Evolutionary conservation across 2,797 vertebrate species (phyloP), one percentile per base, ranked within the genome.

Genomic region (Benthosema pterotum): DNA sequence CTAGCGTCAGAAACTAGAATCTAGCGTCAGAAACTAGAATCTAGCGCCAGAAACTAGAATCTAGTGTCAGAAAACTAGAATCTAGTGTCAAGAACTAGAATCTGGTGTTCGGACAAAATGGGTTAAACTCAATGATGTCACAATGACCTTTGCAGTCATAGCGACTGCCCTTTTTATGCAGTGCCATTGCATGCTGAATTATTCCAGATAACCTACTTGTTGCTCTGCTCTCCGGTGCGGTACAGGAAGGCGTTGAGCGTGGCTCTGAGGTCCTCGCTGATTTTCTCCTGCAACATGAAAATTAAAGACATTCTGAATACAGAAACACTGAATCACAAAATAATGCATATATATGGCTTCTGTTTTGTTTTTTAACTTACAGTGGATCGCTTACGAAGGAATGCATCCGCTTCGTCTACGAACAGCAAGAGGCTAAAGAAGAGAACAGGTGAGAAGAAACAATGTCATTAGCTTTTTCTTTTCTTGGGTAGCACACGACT

Each of bases 191-290:
- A 74, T 48, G 18, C 55, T 52, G 52, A 79, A 75, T 70, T 65
- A 70, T 57, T 11, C 9, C 69, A 63, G 45, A 65, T 32, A n/a
- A 82, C 93, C 77, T 71, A 96, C 95, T 95, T 97, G 92, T 93
- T 95, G 88, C 94, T 96, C 77, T 95, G 94, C 74, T 96, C 94
- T 14, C 95, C 92, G 0, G 94, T 95, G 77, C 92, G 87, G 79
- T 95, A 94, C 56, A 96, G 91, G 86, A 96, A 95, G n/a, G 93
- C 95, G 1, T 94, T 94, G 65, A 95, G 65, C 2, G 94, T 94
- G 2, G 95, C 94, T 73, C 94, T 80, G 15, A 97, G 91, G 75
- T 96, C 94, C 80, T 96, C 94, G 3, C 95, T 94, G 83, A 95
- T 96, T 83, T 94, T 94, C 85, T 96, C 94, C 94, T 95, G 79